Conservation (phyloP, 2,888 invertebrate genomes). For the Tortricodes alternella region DNA sequence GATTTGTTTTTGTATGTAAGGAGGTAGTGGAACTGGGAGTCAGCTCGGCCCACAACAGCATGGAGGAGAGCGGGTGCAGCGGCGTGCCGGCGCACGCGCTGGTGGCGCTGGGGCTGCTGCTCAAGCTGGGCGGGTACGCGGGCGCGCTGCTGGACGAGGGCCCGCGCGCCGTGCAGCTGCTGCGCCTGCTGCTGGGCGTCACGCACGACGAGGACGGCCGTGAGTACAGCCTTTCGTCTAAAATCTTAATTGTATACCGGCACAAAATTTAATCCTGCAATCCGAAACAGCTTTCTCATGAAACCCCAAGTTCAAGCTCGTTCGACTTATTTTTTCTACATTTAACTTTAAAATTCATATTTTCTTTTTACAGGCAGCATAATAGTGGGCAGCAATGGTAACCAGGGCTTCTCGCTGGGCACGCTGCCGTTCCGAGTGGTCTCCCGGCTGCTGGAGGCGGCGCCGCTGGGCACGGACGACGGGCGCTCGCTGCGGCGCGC, state of each 20-base stretch:
- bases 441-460: conserved; percentile 89
- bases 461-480: conserved; percentile 89
- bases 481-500: conserved; percentile 89
- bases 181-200: conserved; percentile 94
- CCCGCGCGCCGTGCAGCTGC: conserved; percentile 91
- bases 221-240: conserved; percentile 59
- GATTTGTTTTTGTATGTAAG: conserved; percentile 38
- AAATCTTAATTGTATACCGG: too few relatives aligned
- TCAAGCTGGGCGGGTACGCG: conserved; percentile 95
- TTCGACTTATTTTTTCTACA: too few relatives aligned
- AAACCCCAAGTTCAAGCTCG: too few relatives aligned
- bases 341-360: too few relatives aligned
- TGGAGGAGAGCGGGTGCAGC: conserved; percentile 66
- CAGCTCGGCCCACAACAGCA: conserved; percentile 37
- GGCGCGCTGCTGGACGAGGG: conserved; percentile 93
- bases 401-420: conserved; percentile 62
- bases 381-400: conserved; percentile 49
- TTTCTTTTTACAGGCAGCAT: conserved; percentile 57
- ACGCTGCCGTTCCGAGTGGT: conserved; percentile 91
- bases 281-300: too few relatives aligned
- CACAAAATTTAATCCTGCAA: too few relatives aligned
- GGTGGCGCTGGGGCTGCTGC: conserved; percentile 94
- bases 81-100: conserved; percentile 94
- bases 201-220: conserved; percentile 96
- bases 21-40: conserved; percentile 69